Evolutionary conservation across 2,797 vertebrate genomes (phyloP).

Genomic region (Arnoldichthys spilopterus): DNA sequence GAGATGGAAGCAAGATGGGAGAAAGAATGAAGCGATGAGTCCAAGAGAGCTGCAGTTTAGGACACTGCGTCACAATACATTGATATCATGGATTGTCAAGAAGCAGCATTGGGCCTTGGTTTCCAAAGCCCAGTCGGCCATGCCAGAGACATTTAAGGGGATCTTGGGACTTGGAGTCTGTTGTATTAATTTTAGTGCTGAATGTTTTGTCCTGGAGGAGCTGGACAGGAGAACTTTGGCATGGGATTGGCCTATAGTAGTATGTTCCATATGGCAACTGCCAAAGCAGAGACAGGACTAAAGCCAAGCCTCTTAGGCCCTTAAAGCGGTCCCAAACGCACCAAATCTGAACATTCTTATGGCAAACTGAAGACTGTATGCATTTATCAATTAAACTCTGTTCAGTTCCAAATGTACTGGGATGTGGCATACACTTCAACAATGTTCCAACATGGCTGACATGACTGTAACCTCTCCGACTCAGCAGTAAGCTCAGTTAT

Average conservation of each 20-base stretch:
- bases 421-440: conserved; percentile 16
- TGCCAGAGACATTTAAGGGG: conserved; percentile 48
- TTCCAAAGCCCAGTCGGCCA: conserved; percentile 28
- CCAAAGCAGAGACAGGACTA: conserved; percentile 30
- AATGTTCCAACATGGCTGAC: conserved; percentile 52
- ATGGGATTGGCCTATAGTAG: conserved; percentile 27
- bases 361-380: conserved; percentile 13
- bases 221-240: conserved; percentile 43
- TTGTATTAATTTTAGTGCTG: conserved; percentile 54
- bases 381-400: conserved; percentile 34
- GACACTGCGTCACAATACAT: conserved; percentile 33
- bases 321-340: conserved; percentile 27
- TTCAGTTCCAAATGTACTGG: conserved; percentile 28
- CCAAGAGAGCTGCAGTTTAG: conserved; percentile 17
- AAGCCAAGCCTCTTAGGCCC: conserved; percentile 39
- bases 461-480: conserved; percentile 37
- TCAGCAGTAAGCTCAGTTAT: conserved; percentile 39
- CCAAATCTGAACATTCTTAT: conserved; percentile 17
- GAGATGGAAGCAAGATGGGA: conserved; percentile 17
- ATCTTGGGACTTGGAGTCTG: conserved; percentile 50
- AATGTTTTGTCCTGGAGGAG: conserved; percentile 42
- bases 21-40: neutral
- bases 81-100: conserved; percentile 41
- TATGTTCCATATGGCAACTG: conserved; percentile 49
- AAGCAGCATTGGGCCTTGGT: conserved; percentile 1